Evolutionary conservation across 1,140 invertebrate genomes (phyloP).

Genomic region (Drosophila biarmipes): DNA sequence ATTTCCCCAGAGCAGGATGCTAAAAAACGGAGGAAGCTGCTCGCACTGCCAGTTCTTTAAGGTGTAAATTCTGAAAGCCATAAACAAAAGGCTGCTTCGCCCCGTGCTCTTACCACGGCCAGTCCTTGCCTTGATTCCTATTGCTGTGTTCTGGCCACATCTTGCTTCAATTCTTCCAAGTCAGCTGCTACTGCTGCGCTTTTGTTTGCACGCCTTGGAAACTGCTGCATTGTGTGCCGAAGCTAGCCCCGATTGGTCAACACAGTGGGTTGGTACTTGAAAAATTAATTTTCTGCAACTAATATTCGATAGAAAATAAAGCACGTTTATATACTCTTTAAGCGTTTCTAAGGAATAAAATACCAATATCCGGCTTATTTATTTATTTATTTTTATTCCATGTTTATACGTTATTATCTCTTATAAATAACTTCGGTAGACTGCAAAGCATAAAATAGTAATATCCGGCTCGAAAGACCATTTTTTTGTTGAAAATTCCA

Average conservation of each 20-base stretch:
- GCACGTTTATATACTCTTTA: too few species aligned
- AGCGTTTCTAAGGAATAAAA: too few species aligned
- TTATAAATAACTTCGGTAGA: too few species aligned
- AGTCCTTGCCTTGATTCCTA: constrained; percentile 20
- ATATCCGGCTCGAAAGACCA: too few species aligned
- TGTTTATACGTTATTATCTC: too few species aligned
- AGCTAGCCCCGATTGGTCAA: constrained; percentile 36
- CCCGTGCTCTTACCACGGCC: constrained; percentile 6
- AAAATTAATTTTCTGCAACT: background rate
- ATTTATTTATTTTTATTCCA: too few species aligned
- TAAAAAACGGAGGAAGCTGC: constrained; percentile 12
- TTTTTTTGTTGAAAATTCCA: too few species aligned
- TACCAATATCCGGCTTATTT: too few species aligned
- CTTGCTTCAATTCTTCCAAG: constrained; percentile 28
- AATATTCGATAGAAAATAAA: too few species aligned
- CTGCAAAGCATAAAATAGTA: too few species aligned
- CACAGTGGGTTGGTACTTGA: constrained; percentile 6
- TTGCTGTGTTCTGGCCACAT: constrained; percentile 6
- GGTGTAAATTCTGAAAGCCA: constrained; percentile 78
- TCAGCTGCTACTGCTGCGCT: constrained; percentile 61
- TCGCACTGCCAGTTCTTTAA: constrained; percentile 64
- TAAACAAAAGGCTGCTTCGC: constrained; percentile 73
- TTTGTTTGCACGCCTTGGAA: constrained; percentile 73
- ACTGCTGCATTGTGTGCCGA: constrained; percentile 67
- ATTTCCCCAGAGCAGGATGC: constrained; percentile 11